Evolutionary conservation across 2,888 invertebrate species (phyloP).

Genomic region (Selenia dentaria): DNA sequence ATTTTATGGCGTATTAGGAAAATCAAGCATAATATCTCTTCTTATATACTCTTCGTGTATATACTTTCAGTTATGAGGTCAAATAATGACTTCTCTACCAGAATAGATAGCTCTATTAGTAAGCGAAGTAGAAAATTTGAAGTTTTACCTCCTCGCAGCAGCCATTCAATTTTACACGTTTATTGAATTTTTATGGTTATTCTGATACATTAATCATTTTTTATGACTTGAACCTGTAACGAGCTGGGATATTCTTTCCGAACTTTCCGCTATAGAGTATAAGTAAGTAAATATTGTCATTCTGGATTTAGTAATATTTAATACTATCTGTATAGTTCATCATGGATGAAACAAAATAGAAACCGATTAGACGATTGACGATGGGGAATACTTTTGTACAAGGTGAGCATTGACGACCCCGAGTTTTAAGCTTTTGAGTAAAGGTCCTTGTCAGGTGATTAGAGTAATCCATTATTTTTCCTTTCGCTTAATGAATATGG

Average conservation of each 20-base stretch:
- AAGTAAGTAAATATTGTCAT: constrained; percentile 10
- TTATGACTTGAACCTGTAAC: constrained; percentile 50
- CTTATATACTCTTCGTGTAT: too few relatives aligned
- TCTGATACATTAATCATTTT: constrained; percentile 54
- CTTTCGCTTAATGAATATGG: too few relatives aligned
- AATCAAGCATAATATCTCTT: too few relatives aligned
- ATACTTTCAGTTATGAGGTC: too few relatives aligned
- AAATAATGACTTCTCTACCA: not conserved
- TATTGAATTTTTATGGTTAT: constrained; percentile 65
- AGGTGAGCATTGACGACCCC: too few relatives aligned
- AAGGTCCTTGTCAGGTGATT: too few relatives aligned
- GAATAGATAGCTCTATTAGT: constrained; percentile 1
- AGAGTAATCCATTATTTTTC: too few relatives aligned
- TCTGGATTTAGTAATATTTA: not conserved
- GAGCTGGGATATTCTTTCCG: constrained; percentile 37
- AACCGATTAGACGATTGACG: too few relatives aligned
- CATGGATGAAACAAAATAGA: too few relatives aligned
- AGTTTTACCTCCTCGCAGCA: constrained; percentile 35
- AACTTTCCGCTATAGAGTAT: constrained; percentile 13
- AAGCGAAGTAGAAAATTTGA: constrained; percentile 16
- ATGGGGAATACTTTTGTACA: not conserved
- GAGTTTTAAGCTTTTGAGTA: too few relatives aligned
- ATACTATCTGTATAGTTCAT: too few relatives aligned
- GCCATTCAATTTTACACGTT: constrained; percentile 51
- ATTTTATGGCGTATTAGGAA: too few relatives aligned